Base-by-base conservation (phyloP, 2,888 invertebrate species). In the Actias luna region DNA sequence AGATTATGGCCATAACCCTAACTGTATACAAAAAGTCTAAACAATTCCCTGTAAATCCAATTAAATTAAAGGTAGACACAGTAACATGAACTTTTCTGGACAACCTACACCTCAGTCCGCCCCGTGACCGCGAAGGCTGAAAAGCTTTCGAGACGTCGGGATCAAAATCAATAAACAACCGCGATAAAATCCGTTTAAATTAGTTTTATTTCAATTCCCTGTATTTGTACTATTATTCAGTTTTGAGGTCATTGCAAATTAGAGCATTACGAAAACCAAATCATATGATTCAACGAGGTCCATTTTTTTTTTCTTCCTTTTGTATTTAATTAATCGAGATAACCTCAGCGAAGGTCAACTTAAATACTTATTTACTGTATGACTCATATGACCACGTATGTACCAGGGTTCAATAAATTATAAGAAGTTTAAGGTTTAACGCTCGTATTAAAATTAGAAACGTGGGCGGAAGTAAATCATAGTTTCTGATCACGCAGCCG, bases 401-500 rank as follows among this genome's bases (percentile, higher is more conserved):
- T 50, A 50, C 25, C 46, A 50, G 46, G 46, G 22, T 50, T 50
- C 25, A 22, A 25, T 50, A 50, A 50, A 25, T 50, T 22, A 25
- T 12, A 22, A 50, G 22, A 25, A 50, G 46, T 50, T 50, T 46
- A 25, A 50, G 22, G 46, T 22, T 25, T 39, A 16, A 18, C 18
- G 10, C n/a, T 42, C 42, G 42, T n/a, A 12, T 50, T 50, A 3
- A 50, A 25, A 50, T 50, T 50, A 50, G 46, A 25, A 50, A 50
- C 25, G 46, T 50, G 14, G 46, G 46, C 22, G 46, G 46, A 50
- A 50, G 46, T 50, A 25, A 22, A 22, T 25, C 10, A 12, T 22
- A 25, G 12, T 25, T 50, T 50, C 46, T 50, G 46, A 50, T 50
- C 46, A 50, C 46, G 46, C 25, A 50, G 46, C 46, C 25, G 22